Percentiles rank a stretch among this genome's conserved stretches.
Conservation (phyloP, 2,888 invertebrate genomes). For the Drosophila bunnanda region DNA sequence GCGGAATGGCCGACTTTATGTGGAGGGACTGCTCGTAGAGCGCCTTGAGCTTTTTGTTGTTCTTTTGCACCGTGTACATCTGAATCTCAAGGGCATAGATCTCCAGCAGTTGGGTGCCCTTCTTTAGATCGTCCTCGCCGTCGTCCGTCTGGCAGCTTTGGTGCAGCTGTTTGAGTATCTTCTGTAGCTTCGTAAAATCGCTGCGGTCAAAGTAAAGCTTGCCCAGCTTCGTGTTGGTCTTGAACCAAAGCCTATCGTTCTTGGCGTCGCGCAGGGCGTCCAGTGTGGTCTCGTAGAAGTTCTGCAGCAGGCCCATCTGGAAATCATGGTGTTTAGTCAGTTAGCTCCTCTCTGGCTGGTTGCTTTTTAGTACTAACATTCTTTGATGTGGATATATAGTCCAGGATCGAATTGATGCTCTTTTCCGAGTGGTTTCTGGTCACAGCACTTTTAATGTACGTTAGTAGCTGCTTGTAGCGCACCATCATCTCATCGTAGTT, state of each 20-base stretch:
- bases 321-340: not conserved
- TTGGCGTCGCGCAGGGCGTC: constrained; percentile 98
- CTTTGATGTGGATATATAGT: constrained; percentile 99
- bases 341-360: not conserved
- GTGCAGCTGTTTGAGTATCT: constrained; percentile 98
- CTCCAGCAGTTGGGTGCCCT: constrained; percentile 98
- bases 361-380: constrained; percentile 89
- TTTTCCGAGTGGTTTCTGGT: constrained; percentile 99
- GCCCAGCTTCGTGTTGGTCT: constrained; percentile 99
- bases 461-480: constrained; percentile 97
- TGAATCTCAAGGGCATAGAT: constrained; percentile 99
- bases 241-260: constrained; percentile 99
- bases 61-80: constrained; percentile 99
- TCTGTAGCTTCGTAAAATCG: constrained; percentile 96
- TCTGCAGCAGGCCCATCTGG: constrained; percentile 98
- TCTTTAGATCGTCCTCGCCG: constrained; percentile 98
- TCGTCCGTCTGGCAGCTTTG: constrained; percentile 99
- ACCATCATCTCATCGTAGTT: constrained; percentile 98
- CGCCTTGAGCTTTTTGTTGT: constrained; percentile 98
- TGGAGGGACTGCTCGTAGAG: constrained; percentile 99
- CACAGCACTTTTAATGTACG: constrained; percentile 99
- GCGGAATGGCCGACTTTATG: constrained; percentile 99
- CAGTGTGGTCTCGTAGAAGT: constrained; percentile 98
- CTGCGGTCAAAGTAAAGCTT: constrained; percentile 98
- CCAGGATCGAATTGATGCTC: constrained; percentile 99